These are phyloP conservation scores for Dryococelus australis DNA, from an alignment of 2,888 invertebrate species.

Conservation along the genomic window DNA sequence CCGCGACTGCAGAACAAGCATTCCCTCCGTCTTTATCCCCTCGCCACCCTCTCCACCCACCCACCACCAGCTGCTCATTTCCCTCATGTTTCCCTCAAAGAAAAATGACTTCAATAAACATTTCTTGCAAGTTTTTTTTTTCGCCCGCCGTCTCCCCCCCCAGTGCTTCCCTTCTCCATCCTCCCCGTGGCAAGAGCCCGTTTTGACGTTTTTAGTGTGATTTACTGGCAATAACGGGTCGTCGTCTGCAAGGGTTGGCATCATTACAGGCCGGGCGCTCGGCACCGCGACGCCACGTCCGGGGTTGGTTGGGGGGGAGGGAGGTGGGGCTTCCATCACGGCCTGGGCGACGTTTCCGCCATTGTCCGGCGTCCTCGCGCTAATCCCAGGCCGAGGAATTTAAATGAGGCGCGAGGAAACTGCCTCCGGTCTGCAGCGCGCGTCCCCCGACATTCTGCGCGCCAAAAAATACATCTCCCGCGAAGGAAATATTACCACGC, in stretches of 20 bases:
- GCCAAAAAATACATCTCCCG: background rate
- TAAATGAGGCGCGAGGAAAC: background rate
- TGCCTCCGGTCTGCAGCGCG: background rate
- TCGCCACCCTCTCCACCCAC: background rate
- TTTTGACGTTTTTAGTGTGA: conserved; percentile 16
- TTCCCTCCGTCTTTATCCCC: background rate
- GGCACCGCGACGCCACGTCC: background rate
- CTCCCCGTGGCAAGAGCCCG: conserved; percentile 2
- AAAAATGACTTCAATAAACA: conserved; percentile 16
- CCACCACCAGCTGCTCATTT: background rate
- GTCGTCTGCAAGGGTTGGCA: conserved; percentile 16
- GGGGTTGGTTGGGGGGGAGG: background rate
- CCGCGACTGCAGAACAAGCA: background rate
- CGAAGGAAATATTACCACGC: background rate
- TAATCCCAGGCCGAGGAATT: conserved; percentile 11
- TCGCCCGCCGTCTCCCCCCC: background rate
- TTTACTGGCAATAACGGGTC: conserved; percentile 8
- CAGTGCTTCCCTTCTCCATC: background rate
- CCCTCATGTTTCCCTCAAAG: conserved; percentile 16
- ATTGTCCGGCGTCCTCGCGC: background rate
- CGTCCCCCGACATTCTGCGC: background rate
- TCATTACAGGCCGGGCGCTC: conserved; percentile 10
- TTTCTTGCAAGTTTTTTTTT: conserved; percentile 10
- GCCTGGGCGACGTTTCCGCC: background rate
- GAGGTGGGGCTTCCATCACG: background rate